Base-by-base conservation (phyloP, 1,140 invertebrate genomes). In the Lordiphosa stackelbergi region DNA sequence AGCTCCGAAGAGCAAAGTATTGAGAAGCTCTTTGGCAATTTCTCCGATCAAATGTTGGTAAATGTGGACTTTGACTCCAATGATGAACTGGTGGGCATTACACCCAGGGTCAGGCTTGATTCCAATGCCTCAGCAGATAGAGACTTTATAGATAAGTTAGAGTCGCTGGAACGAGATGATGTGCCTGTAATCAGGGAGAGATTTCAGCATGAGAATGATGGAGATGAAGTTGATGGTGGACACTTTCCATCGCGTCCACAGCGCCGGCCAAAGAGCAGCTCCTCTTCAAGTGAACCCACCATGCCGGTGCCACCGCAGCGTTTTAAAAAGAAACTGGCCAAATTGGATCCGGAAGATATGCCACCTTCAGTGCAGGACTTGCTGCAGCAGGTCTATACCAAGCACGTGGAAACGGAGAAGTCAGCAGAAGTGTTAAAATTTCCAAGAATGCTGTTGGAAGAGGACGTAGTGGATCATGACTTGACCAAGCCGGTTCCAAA, bases 1-100 rank as follows among this genome's bases (percentile, higher is more conserved):
- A 81, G 78, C 13, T 85, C 85, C 6, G 85, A 87, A 47, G 84
- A 87, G 34, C 75, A 87, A 4, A 87, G 85, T 49, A 87, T 87
- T n/a, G 85, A 87, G 41, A 73, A 85, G 47, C 58, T 87, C 0
- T 85, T 87, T 13, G 70, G 69, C 4, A 52, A 87, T 9, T 69
- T 87, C 11, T 70, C 79, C 10, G 84, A 87, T 58, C 75, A 87
- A 22, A 87, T 87, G 85, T 28, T 87, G 11, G 85, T 72, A 1
- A 63, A 87, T 43, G 84, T 86, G 5, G 85, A 87, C 10, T 87
- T 87, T 22, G 79, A 87, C 62, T 85, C 83, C 11, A 87, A 83
- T 28, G 85, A 87, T 54, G 85, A 87, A 11, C 31, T 85, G n/a
- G 43, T 87, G 3, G 73, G 51, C 7, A 85, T 87, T 1, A 85